Evolutionary conservation across 2,797 vertebrate species (phyloP), one percentile per base, ranked within the genome.

Genomic region (Arnoldichthys spilopterus): DNA sequence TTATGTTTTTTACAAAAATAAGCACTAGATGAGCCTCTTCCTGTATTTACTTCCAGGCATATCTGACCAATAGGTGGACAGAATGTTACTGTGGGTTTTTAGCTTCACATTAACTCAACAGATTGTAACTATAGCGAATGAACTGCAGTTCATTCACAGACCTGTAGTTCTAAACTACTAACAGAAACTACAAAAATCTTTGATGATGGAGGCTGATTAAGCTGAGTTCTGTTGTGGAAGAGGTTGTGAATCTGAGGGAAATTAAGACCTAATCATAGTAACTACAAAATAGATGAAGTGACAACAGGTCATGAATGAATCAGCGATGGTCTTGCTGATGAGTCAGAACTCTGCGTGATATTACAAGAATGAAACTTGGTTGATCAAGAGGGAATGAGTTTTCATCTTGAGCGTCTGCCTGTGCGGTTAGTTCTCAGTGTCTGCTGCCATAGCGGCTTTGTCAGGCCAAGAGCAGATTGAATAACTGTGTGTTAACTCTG

Each of bases 401-500:
- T 30, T 66, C 76, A 72, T 53, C 64, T 51, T 56, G 49, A 69
- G 47, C 30, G 70, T 53, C 9, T 58, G 76, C 51, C 28, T 66
- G 69, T 75, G 28, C 24, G 1, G 68, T n/a, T n/a, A n/a, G n/a
- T n/a, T n/a, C 5, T 43, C 1, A 43, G 11, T 11, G 4, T 43
- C 5, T 43, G 16, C 18, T 45, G 6, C 16, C 8, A 34, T 59
- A 64, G 56, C 53, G 51, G 54, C 15, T 32, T n/a, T 62, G 22
- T 74, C n/a, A 54, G 12, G 70, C 49, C 68, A 61, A 30, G 26
- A 72, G 32, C 22, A 43, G 12, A 30, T 51, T 18, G 15, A 54
- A 74, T 22, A 80, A 28, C 40, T 71, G n/a, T 76, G 74, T 80
- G 67, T 79, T 79, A 56, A 47, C 69, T 73, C 51, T 71, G 16